phyloP scores from a whole-genome alignment of 35 echinoderm and acorn worm species.

The Heliocidaris tuberculata region DNA sequence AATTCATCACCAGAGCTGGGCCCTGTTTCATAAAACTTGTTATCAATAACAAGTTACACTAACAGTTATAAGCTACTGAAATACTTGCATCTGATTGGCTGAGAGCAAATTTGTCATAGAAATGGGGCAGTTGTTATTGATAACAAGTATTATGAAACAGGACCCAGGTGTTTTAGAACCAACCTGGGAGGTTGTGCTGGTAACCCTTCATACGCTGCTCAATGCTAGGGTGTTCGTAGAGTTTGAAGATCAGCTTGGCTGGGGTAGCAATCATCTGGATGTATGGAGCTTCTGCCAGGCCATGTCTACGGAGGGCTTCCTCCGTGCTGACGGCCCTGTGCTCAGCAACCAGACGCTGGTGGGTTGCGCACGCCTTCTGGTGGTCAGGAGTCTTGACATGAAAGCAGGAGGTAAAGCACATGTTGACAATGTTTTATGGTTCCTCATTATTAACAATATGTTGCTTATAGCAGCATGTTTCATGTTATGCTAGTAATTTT shows the following conservation, averaged over 20 bases:
- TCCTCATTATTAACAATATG: too few relatives aligned
- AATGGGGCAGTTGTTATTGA: too few relatives aligned
- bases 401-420: not conserved
- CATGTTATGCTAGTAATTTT: too few relatives aligned
- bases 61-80: too few relatives aligned
- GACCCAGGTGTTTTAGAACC: not conserved
- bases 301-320: conserved; percentile 70
- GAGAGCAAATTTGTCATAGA: too few relatives aligned
- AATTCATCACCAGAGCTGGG: too few relatives aligned
- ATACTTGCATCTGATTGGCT: too few relatives aligned
- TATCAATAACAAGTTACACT: too few relatives aligned
- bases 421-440: too few relatives aligned
- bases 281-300: conserved; percentile 53
- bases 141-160: too few relatives aligned
- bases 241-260: conserved; percentile 69
- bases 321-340: conserved; percentile 77
- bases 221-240: conserved; percentile 89
- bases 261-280: conserved; percentile 64
- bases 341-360: conserved; percentile 63
- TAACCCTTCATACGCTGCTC: conserved; percentile 62
- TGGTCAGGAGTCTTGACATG: conserved; percentile 63
- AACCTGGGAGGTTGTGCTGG: conserved; percentile 67
- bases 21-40: too few relatives aligned
- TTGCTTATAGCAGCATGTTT: too few relatives aligned
- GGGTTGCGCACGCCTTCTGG: conserved; percentile 62